Conservation (phyloP, 2,113 vertebrate species). For the Macaca mulatta region DNA sequence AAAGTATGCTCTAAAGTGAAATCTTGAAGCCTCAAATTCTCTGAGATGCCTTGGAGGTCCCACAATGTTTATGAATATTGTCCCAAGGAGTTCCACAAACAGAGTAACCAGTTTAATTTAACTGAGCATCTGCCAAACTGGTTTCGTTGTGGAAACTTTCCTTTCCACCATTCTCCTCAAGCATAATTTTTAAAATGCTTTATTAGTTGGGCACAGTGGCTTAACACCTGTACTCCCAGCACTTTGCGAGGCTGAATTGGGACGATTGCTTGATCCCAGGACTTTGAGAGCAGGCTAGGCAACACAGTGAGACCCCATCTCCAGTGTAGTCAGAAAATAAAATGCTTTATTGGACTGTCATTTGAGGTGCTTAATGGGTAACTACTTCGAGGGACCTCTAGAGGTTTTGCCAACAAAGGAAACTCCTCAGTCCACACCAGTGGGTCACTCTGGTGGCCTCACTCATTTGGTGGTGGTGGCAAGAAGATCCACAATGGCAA, state of each 20-base stretch:
- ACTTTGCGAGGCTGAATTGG: no score
- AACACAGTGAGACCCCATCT: no score
- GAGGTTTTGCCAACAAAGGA: not conserved
- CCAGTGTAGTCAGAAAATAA: no score
- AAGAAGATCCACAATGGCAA: not conserved
- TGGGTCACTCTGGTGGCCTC: not conserved
- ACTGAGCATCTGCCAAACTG: not conserved
- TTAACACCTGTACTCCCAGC: no score
- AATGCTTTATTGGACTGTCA: not conserved
- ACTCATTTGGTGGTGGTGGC: not conserved
- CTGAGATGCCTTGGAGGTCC: no score
- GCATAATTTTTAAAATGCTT: not conserved
- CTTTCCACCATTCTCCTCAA: not conserved
- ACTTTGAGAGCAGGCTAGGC: no score
- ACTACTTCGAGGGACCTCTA: not conserved
- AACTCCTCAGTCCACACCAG: rapidly evolving
- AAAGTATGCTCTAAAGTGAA: not conserved
- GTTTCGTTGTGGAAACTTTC: not conserved
- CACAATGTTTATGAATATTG: not conserved
- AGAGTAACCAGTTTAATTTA: not conserved
- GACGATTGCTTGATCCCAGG: no score
- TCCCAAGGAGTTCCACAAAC: not conserved
- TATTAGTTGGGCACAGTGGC: not conserved
- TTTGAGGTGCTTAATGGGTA: not conserved
- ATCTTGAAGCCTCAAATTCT: not conserved